Evolutionary conservation across 2,888 invertebrate species (phyloP).

Genomic region (Aporophyla nigra): DNA sequence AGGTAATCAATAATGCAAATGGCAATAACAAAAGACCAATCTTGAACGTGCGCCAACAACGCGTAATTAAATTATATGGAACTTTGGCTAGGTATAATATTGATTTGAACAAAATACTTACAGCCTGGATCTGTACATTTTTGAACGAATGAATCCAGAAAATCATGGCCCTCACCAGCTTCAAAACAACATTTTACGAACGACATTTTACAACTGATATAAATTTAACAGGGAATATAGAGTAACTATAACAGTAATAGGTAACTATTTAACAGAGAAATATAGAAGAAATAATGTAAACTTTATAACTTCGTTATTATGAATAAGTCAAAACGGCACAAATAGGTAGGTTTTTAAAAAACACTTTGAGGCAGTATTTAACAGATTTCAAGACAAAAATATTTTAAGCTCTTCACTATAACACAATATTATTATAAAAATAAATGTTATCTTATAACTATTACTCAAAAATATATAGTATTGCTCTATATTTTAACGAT

Average conservation of each 20-base stretch:
- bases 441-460: conserved; percentile 49
- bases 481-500: conserved; percentile 54
- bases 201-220: conserved; percentile 87
- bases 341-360: conserved; percentile 49
- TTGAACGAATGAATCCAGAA: conserved; percentile 94
- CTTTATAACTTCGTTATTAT: conserved; percentile 32
- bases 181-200: conserved; percentile 95
- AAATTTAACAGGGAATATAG: conserved; percentile 42
- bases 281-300: conserved; percentile 46
- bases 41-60: conserved; percentile 47
- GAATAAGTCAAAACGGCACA: conserved; percentile 51
- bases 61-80: conserved; percentile 62
- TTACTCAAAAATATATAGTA: conserved; percentile 48
- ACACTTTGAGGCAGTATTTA: conserved; percentile 38
- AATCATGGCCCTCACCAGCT: conserved; percentile 93
- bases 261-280: conserved; percentile 52
- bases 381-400: conserved; percentile 50
- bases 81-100: background rate
- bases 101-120: conserved; percentile 89
- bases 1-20: conserved; percentile 71
- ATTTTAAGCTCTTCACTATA: conserved; percentile 58
- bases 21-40: conserved; percentile 43
- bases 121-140: conserved; percentile 96
- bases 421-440: conserved; percentile 64
- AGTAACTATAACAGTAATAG: background rate